Conservation (phyloP, 2,797 vertebrate species). For the Okamejei kenojei region DNA sequence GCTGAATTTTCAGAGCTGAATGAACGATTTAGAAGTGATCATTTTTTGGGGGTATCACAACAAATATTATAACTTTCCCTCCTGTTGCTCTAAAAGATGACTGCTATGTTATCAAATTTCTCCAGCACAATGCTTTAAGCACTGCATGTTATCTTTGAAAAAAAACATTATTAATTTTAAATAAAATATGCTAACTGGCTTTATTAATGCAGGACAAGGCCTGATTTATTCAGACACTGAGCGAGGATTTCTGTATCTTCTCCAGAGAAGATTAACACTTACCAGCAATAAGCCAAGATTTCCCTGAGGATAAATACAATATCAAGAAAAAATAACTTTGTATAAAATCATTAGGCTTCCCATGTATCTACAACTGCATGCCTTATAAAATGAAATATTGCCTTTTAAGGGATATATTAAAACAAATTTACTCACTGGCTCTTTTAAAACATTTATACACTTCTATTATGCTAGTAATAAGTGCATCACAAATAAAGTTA, state of each 20-base stretch:
- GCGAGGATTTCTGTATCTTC: not conserved
- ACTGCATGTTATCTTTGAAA: not conserved
- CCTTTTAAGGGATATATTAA: not conserved
- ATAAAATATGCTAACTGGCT: not conserved
- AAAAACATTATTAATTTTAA: not conserved
- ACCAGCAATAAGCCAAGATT: not conserved
- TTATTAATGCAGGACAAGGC: not conserved
- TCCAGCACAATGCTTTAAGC: not conserved
- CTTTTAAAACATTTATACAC: not conserved
- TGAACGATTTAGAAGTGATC: too few species aligned
- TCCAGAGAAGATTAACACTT: not conserved
- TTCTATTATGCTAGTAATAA: not conserved
- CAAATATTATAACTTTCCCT: too few species aligned
- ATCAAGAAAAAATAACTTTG: not conserved
- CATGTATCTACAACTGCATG: not conserved
- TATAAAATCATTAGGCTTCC: not conserved
- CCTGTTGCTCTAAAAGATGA: too few species aligned
- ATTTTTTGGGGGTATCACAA: too few species aligned
- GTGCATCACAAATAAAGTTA: not conserved
- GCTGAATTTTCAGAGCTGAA: too few species aligned
- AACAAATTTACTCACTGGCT: not conserved
- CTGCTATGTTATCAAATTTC: too few species aligned
- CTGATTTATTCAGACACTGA: not conserved
- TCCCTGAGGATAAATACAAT: not conserved
- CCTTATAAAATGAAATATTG: not conserved